Percentiles rank a stretch among this genome's conserved stretches.
phyloP scores from a whole-genome alignment of 2,113 vertebrate species.

The Gnathonemus echidnorhynchus region DNA sequence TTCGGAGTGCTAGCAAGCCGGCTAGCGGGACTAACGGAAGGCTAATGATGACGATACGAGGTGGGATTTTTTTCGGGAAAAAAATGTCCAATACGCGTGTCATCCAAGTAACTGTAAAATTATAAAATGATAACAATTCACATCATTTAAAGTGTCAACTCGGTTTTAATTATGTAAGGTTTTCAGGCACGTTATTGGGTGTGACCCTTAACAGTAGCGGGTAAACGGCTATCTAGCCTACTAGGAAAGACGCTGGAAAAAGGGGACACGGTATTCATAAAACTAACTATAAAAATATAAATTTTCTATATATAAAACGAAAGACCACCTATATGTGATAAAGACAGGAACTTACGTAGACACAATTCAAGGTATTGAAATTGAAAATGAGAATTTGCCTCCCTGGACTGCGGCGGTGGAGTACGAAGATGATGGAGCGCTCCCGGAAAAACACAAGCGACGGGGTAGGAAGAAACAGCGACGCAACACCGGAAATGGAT shows the following conservation, averaged over 20 bases:
- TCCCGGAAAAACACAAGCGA: constrained; percentile 31
- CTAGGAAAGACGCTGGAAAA: neutral
- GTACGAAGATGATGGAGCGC: constrained; percentile 33
- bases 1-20: neutral
- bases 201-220: constrained; percentile 8
- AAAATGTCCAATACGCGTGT: neutral
- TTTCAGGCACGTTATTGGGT: neutral
- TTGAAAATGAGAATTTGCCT: constrained; percentile 15
- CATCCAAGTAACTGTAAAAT: neutral
- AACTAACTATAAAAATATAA: too few species aligned
- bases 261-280: neutral
- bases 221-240: neutral
- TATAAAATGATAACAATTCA: neutral
- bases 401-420: constrained; percentile 22
- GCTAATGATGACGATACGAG: neutral
- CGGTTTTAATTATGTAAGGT: neutral
- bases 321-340: neutral
- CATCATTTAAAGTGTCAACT: neutral
- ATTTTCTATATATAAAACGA: neutral
- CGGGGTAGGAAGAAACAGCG: constrained; percentile 14
- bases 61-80: neutral
- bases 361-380: neutral
- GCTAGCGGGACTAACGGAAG: neutral
- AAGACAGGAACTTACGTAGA: neutral
- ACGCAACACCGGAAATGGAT: constrained; percentile 19